Evolutionary conservation across 1,140 invertebrate genomes (phyloP).

Genomic region (Choristoneura fumiferana): DNA sequence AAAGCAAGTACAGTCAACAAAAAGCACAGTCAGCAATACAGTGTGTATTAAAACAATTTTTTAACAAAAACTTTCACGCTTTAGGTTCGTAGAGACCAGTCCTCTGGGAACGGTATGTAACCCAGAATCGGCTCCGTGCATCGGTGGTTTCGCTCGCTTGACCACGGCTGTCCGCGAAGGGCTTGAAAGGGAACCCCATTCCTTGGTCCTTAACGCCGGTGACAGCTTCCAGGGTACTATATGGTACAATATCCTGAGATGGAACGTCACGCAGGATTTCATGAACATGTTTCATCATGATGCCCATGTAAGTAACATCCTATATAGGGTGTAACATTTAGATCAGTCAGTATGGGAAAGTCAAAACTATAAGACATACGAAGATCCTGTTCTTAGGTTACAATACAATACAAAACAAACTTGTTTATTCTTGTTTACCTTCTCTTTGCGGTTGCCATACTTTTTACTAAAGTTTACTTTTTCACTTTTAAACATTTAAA

Average conservation of each 20-base stretch:
- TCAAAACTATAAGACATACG: too few species aligned
- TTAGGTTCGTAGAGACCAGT: constrained; percentile 82
- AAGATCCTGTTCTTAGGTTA: too few species aligned
- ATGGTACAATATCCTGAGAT: constrained; percentile 85
- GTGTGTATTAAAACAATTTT: too few species aligned
- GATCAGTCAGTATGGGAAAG: too few species aligned
- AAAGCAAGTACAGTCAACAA: too few species aligned
- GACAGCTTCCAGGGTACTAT: constrained; percentile 89
- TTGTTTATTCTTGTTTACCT: too few species aligned
- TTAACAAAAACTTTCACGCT: too few species aligned
- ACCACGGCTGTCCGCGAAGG: constrained; percentile 73
- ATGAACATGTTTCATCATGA: constrained; percentile 85
- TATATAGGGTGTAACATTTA: too few species aligned
- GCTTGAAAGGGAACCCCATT: constrained; percentile 75
- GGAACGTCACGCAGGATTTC: constrained; percentile 84
- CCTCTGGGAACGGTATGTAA: constrained; percentile 79
- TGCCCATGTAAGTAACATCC: constrained; percentile 82
- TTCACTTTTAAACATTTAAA: too few species aligned
- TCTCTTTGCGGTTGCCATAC: too few species aligned
- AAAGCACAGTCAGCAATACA: too few species aligned
- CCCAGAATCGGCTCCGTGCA: constrained; percentile 58
- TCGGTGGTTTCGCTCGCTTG: constrained; percentile 84
- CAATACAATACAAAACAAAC: background rate
- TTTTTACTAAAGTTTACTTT: too few species aligned
- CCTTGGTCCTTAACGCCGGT: constrained; percentile 85